Conservation (phyloP, 2,888 invertebrate genomes). For the Dromius quadrimaculatus region DNA sequence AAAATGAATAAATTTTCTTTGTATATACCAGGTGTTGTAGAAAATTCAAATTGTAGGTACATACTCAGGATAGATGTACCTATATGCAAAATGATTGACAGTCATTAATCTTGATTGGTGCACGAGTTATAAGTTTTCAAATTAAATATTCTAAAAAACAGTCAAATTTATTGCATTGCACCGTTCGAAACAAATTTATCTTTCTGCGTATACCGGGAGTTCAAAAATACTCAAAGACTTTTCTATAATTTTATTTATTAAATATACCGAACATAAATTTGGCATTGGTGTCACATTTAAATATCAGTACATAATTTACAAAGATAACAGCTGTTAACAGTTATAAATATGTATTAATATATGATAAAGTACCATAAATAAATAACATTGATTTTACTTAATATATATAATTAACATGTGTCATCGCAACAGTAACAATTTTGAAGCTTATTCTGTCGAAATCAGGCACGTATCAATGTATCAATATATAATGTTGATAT, state of each 20-base stretch:
- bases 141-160: too few species aligned
- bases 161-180: too few species aligned
- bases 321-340: conserved; percentile 63
- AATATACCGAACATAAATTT: conserved; percentile 64
- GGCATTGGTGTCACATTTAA: conserved; percentile 67
- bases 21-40: too few species aligned
- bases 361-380: conserved; percentile 36
- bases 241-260: conserved; percentile 48
- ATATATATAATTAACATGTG: conserved; percentile 46
- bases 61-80: too few species aligned
- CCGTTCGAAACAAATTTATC: too few species aligned
- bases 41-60: too few species aligned
- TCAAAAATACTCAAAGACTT: too few species aligned
- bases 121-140: too few species aligned
- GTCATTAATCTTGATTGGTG: too few species aligned
- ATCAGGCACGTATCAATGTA: conserved; percentile 66
- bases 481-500: too few species aligned
- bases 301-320: conserved; percentile 65
- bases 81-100: too few species aligned
- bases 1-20: not conserved
- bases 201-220: not conserved
- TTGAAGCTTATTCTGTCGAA: conserved; percentile 53
- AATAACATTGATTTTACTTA: conserved; percentile 43
- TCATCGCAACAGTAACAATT: conserved; percentile 38
- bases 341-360: conserved; percentile 52